Conservation (phyloP, 2,113 vertebrate species). For the Cebidichthys violaceus region DNA sequence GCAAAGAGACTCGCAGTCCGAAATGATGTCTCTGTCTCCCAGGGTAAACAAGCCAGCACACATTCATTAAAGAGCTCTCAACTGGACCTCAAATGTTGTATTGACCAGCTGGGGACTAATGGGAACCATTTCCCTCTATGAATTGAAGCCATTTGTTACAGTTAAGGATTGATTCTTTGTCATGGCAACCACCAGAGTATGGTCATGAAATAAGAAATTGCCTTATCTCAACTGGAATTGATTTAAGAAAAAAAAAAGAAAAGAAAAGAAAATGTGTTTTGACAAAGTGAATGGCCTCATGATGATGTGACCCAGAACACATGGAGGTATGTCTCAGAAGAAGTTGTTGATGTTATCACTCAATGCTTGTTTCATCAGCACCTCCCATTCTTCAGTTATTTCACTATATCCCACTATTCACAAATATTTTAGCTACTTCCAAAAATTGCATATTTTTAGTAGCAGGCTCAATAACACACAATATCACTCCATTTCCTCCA, state of each 20-base stretch:
- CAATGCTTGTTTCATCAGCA: conserved; percentile 20
- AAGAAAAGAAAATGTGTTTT: conserved; percentile 56
- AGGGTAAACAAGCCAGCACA: conserved; percentile 77
- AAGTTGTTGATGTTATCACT: conserved; percentile 17
- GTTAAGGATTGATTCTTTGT: conserved; percentile 81
- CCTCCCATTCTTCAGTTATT: conserved; percentile 3
- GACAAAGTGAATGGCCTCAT: conserved; percentile 59
- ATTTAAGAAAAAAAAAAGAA: conserved; percentile 64
- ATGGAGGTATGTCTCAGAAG: conserved; percentile 9
- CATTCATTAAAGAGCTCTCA: conserved; percentile 77
- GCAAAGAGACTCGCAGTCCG: conserved; percentile 63
- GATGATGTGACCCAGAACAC: conserved; percentile 34
- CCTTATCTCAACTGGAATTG: conserved; percentile 72
- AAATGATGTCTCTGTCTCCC: conserved; percentile 71
- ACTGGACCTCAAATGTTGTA: conserved; percentile 72
- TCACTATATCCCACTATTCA: not conserved
- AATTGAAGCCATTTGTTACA: conserved; percentile 80
- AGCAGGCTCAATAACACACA: not conserved
- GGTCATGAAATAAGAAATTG: conserved; percentile 70
- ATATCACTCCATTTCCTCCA: not conserved
- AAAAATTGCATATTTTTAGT: not conserved
- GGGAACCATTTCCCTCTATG: conserved; percentile 74
- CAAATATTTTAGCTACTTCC: not conserved
- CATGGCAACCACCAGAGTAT: conserved; percentile 73
- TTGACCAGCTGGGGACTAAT: conserved; percentile 82